Percentiles rank a stretch among this genome's conserved stretches.
Conservation (phyloP, 2,888 invertebrate species). For the Drosophila sordidula region DNA sequence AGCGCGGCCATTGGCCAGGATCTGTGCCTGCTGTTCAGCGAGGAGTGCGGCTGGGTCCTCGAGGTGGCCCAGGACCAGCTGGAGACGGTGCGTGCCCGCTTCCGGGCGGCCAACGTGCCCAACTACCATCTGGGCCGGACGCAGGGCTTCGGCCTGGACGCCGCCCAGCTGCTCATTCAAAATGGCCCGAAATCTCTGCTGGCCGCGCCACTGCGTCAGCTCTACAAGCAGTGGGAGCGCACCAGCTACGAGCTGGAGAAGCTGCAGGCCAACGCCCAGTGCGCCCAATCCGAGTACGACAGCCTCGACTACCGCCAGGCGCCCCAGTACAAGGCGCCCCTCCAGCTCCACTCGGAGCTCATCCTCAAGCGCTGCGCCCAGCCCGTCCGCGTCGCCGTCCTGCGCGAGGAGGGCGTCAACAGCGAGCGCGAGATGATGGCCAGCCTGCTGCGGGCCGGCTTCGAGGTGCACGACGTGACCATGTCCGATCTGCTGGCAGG, state of each 20-base stretch:
- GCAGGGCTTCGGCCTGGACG: constrained; percentile 88
- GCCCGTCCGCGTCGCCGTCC: constrained; percentile 92
- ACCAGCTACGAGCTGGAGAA: constrained; percentile 96
- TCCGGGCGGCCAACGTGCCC: constrained; percentile 86
- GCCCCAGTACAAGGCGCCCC: constrained; percentile 90
- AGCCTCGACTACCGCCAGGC: constrained; percentile 89
- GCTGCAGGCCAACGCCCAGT: constrained; percentile 92
- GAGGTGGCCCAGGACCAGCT: constrained; percentile 88
- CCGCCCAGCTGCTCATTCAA: constrained; percentile 67
- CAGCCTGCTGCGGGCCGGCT: constrained; percentile 93
- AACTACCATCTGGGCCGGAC: constrained; percentile 90
- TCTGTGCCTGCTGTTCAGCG: constrained; percentile 91
- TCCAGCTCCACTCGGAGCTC: constrained; percentile 85
- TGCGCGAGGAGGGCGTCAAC: constrained; percentile 97
- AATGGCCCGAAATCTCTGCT: constrained; percentile 84
- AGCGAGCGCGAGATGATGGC: constrained; percentile 99
- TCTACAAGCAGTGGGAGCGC: constrained; percentile 96
- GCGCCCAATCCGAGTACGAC: constrained; percentile 92
- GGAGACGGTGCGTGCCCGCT: constrained; percentile 87
- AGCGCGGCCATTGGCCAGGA: constrained; percentile 83
- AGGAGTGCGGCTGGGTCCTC: constrained; percentile 94
- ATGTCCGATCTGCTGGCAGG: constrained; percentile 93
- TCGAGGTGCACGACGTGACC: constrained; percentile 96
- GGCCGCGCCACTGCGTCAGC: constrained; percentile 87
- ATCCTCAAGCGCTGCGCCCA: constrained; percentile 83